phyloP scores from a whole-genome alignment of 2,797 vertebrate species.

The Trichosurus vulpecula region DNA sequence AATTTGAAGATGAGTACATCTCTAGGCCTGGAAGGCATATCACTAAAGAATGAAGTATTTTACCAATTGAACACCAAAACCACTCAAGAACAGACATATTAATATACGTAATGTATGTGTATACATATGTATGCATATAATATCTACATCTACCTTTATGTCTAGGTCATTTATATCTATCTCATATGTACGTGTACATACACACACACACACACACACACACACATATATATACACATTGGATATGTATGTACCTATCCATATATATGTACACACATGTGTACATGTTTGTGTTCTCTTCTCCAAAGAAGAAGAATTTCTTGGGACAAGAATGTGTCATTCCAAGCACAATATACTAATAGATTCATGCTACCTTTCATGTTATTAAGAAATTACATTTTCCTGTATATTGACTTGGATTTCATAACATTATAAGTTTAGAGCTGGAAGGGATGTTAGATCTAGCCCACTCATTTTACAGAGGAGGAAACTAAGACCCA shows the following conservation, averaged over 20 bases:
- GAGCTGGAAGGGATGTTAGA: background rate
- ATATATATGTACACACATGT: background rate
- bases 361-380: background rate
- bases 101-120: background rate
- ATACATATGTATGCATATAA: no score
- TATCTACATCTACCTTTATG: no score
- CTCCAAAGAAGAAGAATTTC: background rate
- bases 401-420: background rate
- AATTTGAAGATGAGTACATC: background rate
- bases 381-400: background rate
- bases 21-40: conserved; percentile 13
- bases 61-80: background rate
- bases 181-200: no score
- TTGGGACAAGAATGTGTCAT: background rate
- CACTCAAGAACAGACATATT: background rate
- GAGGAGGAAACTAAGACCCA: background rate
- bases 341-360: background rate
- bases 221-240: no score
- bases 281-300: background rate
- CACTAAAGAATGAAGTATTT: background rate
- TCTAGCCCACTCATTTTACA: background rate
- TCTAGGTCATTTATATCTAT: no score
- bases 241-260: background rate
- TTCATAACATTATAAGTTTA: background rate
- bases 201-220: no score